Percentiles rank a stretch among this genome's conserved stretches.
Evolutionary conservation across 1,140 invertebrate genomes (phyloP).

Genomic region (Cotesia vestalis): DNA sequence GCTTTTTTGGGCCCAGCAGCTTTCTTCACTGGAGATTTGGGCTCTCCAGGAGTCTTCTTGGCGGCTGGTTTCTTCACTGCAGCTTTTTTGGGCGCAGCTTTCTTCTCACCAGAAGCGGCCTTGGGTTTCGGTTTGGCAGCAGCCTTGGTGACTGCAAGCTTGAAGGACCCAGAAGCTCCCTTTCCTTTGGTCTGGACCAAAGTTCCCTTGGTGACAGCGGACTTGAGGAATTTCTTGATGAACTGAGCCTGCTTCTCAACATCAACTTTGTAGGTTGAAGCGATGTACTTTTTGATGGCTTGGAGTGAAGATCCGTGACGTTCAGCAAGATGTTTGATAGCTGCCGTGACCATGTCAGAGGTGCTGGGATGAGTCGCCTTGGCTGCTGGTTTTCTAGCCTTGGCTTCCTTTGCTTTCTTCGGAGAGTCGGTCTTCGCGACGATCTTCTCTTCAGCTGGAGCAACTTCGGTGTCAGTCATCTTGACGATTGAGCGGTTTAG

Average conservation of each 20-base stretch:
- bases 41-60: not conserved
- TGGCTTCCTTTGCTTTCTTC: slow-evolving; percentile 42
- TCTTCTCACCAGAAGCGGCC: not conserved
- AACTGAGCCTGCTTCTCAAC: slow-evolving; percentile 69
- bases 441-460: not conserved
- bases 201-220: slow-evolving; percentile 66
- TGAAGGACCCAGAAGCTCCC: slow-evolving; percentile 31
- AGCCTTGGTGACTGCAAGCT: slow-evolving; percentile 6
- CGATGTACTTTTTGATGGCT: slow-evolving; percentile 73
- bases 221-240: slow-evolving; percentile 70
- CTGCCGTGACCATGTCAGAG: slow-evolving; percentile 68
- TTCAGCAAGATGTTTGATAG: slow-evolving; percentile 71
- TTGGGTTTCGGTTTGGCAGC: not conserved
- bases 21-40: not conserved
- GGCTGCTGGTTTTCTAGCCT: slow-evolving; percentile 46
- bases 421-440: slow-evolving; percentile 28
- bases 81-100: slow-evolving; percentile 5
- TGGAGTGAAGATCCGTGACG: slow-evolving; percentile 70
- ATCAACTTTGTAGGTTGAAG: slow-evolving; percentile 69
- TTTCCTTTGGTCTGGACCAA: slow-evolving; percentile 68
- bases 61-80: slow-evolving; percentile 4
- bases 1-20: slow-evolving; percentile 8
- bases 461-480: slow-evolving; percentile 14
- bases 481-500: not conserved
- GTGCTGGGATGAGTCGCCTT: slow-evolving; percentile 63